phyloP scores from a whole-genome alignment of 2,797 vertebrate species.

The Nasua narica region DNA sequence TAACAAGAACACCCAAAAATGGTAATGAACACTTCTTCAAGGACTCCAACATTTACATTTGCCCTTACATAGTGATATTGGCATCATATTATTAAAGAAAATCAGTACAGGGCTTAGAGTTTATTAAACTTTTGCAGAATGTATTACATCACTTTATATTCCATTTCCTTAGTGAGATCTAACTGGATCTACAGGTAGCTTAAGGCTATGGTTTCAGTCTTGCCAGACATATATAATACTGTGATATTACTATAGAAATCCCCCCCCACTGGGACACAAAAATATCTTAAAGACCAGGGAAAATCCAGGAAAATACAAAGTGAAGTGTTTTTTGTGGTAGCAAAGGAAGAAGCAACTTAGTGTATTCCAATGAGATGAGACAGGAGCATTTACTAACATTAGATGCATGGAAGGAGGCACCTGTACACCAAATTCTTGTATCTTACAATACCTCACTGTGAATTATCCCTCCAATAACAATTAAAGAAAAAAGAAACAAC shows the following conservation, averaged over 20 bases:
- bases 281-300: background rate
- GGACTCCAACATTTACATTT: background rate
- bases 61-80: background rate
- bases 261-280: background rate
- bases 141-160: background rate
- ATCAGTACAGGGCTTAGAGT: accelerated
- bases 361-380: background rate
- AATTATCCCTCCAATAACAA: background rate
- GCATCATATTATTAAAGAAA: background rate
- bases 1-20: background rate
- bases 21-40: background rate
- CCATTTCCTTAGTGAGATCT: background rate
- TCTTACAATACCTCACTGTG: background rate
- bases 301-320: background rate
- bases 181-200: background rate
- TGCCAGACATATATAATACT: too few relatives aligned
- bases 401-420: accelerated
- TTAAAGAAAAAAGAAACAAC: background rate
- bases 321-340: accelerated
- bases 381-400: background rate
- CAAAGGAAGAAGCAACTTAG: background rate
- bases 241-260: background rate
- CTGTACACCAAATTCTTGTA: background rate
- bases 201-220: background rate
- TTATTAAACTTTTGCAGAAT: background rate